Conservation (phyloP, 2,797 vertebrate genomes). For the Aulostomus chinensis region DNA sequence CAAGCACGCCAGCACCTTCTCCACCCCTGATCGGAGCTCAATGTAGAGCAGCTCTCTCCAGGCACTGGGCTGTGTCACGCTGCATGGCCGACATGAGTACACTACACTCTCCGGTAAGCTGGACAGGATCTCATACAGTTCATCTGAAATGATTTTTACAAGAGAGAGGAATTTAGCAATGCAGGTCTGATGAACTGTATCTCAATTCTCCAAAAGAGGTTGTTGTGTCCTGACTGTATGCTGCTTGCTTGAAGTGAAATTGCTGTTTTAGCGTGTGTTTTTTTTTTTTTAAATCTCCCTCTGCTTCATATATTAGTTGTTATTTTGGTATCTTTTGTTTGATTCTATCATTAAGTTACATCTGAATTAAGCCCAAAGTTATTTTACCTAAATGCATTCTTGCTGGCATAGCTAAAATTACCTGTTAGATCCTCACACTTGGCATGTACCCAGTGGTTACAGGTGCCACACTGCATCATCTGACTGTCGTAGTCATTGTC, state of each 20-base stretch:
- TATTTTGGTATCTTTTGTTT: no score
- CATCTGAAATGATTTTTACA: constrained; percentile 74
- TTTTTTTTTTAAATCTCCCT: no score
- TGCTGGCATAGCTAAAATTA: constrained; percentile 35
- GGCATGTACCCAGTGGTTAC: constrained; percentile 94
- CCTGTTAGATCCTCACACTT: constrained; percentile 93
- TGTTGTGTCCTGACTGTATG: no score
- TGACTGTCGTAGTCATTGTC: constrained; percentile 94
- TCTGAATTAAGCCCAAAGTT: no score
- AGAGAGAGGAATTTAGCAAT: background rate
- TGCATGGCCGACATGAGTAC: constrained; percentile 89
- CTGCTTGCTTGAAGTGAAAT: no score
- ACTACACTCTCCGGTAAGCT: constrained; percentile 90
- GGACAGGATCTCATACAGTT: constrained; percentile 92
- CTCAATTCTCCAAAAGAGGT: no score
- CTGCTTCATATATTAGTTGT: no score
- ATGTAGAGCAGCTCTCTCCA: constrained; percentile 89
- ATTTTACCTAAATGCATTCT: no score
- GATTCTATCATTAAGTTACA: no score
- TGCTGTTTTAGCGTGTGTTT: no score
- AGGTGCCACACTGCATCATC: constrained; percentile 94
- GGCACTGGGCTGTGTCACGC: constrained; percentile 78
- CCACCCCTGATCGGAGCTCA: constrained; percentile 86
- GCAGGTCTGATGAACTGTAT: background rate
- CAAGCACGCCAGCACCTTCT: constrained; percentile 88